Conservation (phyloP, 2,888 invertebrate genomes). For the Ctena decussata region DNA sequence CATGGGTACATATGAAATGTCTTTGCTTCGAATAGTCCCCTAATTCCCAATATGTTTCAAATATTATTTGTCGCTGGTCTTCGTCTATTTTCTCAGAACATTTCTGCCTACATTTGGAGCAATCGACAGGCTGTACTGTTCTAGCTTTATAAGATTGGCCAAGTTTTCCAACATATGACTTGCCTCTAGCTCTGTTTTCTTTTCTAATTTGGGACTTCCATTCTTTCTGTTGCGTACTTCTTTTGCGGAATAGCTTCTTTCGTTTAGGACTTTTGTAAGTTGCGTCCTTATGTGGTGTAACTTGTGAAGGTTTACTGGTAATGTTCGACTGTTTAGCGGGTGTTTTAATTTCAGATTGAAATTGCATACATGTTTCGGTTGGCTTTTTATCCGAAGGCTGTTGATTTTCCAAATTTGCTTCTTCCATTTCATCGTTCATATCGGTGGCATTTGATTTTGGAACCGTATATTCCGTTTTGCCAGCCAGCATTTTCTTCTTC, state of each 20-base stretch:
- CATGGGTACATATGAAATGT: constrained; percentile 61
- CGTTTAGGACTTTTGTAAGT: background rate
- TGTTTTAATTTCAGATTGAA: background rate
- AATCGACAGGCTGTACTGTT: constrained; percentile 43
- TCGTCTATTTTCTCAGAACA: constrained; percentile 57
- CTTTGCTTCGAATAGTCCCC: constrained; percentile 61
- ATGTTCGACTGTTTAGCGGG: background rate
- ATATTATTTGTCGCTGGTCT: constrained; percentile 56
- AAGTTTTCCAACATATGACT: constrained; percentile 48
- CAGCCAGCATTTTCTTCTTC: background rate
- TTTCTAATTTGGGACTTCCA: constrained; percentile 61
- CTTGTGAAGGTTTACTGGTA: background rate
- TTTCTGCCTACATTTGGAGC: constrained; percentile 59
- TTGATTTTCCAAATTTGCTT: background rate
- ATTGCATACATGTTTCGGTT: background rate
- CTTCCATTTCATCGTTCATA: background rate
- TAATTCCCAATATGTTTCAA: constrained; percentile 61
- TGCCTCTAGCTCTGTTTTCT: constrained; percentile 59
- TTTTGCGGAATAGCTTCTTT: background rate
- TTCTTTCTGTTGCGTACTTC: constrained; percentile 34
- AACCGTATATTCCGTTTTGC: background rate
- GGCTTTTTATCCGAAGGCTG: background rate
- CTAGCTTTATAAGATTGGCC: constrained; percentile 52
- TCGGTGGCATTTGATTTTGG: background rate
- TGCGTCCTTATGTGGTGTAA: constrained; percentile 7